Base-by-base conservation (phyloP, 1,140 invertebrate genomes). In the Lepidurus arcticus region DNA sequence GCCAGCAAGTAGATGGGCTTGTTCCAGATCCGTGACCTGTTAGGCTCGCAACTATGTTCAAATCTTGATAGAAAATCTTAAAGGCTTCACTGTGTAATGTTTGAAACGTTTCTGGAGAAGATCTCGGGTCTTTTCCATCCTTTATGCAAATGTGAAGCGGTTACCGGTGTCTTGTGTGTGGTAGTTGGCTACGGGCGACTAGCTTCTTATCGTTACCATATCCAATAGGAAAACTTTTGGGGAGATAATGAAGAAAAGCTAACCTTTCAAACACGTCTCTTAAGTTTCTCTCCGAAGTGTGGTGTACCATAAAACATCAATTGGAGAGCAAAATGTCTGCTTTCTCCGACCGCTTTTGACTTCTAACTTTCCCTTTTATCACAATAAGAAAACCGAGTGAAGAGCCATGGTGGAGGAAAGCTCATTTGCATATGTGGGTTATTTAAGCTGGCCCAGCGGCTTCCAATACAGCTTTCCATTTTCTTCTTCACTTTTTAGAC, bases 311-410 rank as follows among this genome's bases (percentile, higher is more conserved):
- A 13, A 9, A 65, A n/a, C 45, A n/a, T 10, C 53, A 13, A 65
- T 7, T 16, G 21, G 53, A 13, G 16, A 65, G 53, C 16, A 65
- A 65, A n/a, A 65, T 65, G 53, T 21, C 53, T 65, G 21, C 53
- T 65, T 65, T 65, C 53, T 65, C 53, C 53, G 53, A 65, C 53
- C 53, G 53, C 53, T 65, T 65, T 65, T 21, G 53, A 21, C 53
- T 65, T 16, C 9, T 21, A 21, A 65, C 53, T 65, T 65, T 65
- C 53, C 16, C 53, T 65, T 65, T 65, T 65, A 65, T 65, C 53
- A 21, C 53, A 13, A 21, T 9, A 65, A 13, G 53, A 65, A 16
- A 8, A 13, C 53, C 6, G 21, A 21, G 53, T 10, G 53, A 65
- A 21, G 21, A 65, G 21, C 16, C 16, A 16, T 65, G 21, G 16